Conservation (phyloP, 2,797 vertebrate species). For the Sebastes oblongus region DNA sequence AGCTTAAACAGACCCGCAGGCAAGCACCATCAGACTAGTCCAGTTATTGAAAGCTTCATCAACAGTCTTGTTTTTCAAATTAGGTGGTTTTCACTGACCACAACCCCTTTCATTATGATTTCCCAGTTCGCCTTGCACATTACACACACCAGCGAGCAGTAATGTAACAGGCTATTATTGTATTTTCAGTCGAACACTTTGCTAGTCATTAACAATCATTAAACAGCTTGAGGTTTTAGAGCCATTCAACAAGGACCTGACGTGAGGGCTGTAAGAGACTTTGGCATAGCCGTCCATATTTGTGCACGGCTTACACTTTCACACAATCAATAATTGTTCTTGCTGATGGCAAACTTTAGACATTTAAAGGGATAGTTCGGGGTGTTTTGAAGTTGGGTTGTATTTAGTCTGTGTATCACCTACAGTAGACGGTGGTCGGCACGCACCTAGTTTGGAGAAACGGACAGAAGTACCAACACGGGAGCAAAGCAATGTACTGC, state of each 20-base stretch:
- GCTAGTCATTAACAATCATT: constrained; percentile 39
- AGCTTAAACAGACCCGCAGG: neutral
- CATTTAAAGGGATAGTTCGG: neutral
- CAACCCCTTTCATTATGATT: constrained; percentile 32
- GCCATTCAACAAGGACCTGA: constrained; percentile 11
- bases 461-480: no score
- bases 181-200: constrained; percentile 37
- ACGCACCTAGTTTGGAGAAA: no score
- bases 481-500: no score
- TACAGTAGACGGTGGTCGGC: no score
- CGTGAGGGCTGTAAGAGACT: neutral
- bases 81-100: constrained; percentile 16
- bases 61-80: constrained; percentile 6
- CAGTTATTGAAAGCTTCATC: constrained; percentile 15
- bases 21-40: neutral
- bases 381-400: neutral
- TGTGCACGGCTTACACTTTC: neutral
- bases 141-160: neutral
- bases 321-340: neutral
- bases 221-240: constrained; percentile 45
- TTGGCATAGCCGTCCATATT: neutral
- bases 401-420: neutral
- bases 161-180: constrained; percentile 27
- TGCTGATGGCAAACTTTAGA: neutral
- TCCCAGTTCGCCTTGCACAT: neutral